Evolutionary conservation across 1,140 invertebrate genomes (phyloP), one percentile per base, ranked within the genome.

Genomic region (Nebria ingens): DNA sequence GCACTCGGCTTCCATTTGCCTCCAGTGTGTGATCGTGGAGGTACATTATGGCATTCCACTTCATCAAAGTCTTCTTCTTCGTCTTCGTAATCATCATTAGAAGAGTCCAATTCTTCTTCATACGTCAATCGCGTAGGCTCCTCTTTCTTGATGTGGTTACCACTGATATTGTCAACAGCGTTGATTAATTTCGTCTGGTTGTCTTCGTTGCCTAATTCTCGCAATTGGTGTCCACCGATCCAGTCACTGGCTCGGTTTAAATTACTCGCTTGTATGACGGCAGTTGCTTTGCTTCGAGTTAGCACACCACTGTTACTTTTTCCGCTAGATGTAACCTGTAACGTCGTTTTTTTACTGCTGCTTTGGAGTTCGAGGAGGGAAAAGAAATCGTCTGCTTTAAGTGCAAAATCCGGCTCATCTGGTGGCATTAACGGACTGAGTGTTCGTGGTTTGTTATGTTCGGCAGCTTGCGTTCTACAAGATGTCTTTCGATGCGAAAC

Each of bases 331-430:
- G 69, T 55, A 23, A 59, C 56, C 62, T 59, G 73, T 21, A 60
- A 61, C 42, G 72, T 59, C 0, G 64, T 23, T 12, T 75, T 59
- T 1, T 76, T 68, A 61, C 80, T 87, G 0, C 77, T 71, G 59
- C 83, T 89, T 59, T 88, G 90, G 66, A 89, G 87, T 13, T 93
- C 68, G 65, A 91, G 86, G 20, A 93, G 69, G 0, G 86, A 89
- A 19, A 84, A 89, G 64, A 93, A 93, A 13, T 88, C 81, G 64
- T 89, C 87, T 0, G 87, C 86, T 25, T 85, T 86, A 2, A 87
- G 68, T 42, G 78, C 73, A 53, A 80, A 79, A 1, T 71, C 62
- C 13, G 64, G 52, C 58, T 63, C 65, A 52, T 69, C 65, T 19
- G 64, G 57, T 15, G 59, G 56, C 22, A 65, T 53, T 11, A 69